Evolutionary conservation across 2,888 invertebrate genomes (phyloP), one percentile per base, ranked within the genome.

Genomic region (Eristalinus aeneus): DNA sequence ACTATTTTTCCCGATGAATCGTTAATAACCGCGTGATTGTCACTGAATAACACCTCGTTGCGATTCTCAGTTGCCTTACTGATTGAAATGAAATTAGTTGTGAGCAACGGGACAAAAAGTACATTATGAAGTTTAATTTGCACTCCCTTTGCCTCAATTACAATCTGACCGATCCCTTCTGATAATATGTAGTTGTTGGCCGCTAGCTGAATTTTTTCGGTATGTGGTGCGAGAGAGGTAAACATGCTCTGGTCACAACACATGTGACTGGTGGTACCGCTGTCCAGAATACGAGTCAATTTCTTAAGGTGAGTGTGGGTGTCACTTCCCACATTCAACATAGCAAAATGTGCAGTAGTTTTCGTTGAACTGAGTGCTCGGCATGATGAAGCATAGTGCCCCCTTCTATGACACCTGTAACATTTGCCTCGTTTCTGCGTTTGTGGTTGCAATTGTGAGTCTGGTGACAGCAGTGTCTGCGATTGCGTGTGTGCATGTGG

Each of bases 331-430:
- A 16, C 34, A 61, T 63, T 77, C n/a, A 67, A 23, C 65, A 67
- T 67, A n/a, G 75, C 60, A 20, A 75, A 60, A 75, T 67, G 20
- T 22, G 68, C 12, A 20, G 36, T 58, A 4, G 34, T 31, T n/a
- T 71, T 68, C 12, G 61, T 11, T 32, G 31, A 27, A 74, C 12
- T 65, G 20, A 46, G 36, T 46, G 31, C 58, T 65, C 23, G 36
- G 1, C 58, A 65, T n/a, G 36, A 65, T 0, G 58, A 74, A 16
- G 58, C 58, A 16, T 54, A 67, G 16, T 76, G 53, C 1, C 68
- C 61, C n/a, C 68, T 67, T 75, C 60, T 53, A 53, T 75, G 23
- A 32, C 74, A 75, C 27, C 58, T 75, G 31, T 58, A 75, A n/a
- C 74, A 75, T 56, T 58, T 75, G 11, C 46, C 46, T 1, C 54